Base-by-base conservation (phyloP, 2,797 vertebrate genomes). In the Geotrypetes seraphini region DNA sequence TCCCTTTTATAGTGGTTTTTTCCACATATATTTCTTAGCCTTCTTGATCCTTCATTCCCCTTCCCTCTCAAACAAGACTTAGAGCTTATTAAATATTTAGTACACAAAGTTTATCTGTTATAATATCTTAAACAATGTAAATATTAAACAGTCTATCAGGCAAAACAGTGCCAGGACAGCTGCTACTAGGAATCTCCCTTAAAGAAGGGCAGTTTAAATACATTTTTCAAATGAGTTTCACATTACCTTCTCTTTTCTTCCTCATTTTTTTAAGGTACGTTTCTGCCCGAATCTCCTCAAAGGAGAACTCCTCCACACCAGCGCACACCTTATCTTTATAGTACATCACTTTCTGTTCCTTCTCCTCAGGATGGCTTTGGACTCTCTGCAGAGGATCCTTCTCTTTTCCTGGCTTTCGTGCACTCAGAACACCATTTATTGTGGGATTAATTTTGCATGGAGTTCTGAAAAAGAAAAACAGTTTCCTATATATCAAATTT, bases 391-490 rank as follows among this genome's bases (percentile, higher is more conserved):
- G 53, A 0, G 88, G 90, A 25, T 91, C 94, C 45, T 92, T 86
- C 37, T 86, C 84, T 35, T 53, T 81, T 40, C 69, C 53, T 7
- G 81, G 88, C 47, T 91, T 97, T 28, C 89, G 85, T 6, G 77
- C 66, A 3, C 90, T 92, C 45, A 97, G 58, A 49, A 97, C 68
- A 0, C 49, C 54, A 68, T 87, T 97, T 65, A 97, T 84, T 12
- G 79, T 71, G 3, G 94, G 83, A 43, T 96, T 90, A 52, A 97
- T 93, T 65, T 95, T 97, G 72, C 88, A 92, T 0, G 96, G 92
- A 13, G 90, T 97, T 78, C 94, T 97, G 60, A 53, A 40, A 59
- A 34, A 4, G 7, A 31, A 0, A 3, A 16, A n/a, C n/a, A n/a
- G n/a, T n/a, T n/a, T n/a, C n/a, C n/a, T n/a, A n/a, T 22, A 7